These are phyloP conservation scores for Drosophila seguyi DNA, from an alignment of 1,140 invertebrate genomes.

Conservation along the genomic window DNA sequence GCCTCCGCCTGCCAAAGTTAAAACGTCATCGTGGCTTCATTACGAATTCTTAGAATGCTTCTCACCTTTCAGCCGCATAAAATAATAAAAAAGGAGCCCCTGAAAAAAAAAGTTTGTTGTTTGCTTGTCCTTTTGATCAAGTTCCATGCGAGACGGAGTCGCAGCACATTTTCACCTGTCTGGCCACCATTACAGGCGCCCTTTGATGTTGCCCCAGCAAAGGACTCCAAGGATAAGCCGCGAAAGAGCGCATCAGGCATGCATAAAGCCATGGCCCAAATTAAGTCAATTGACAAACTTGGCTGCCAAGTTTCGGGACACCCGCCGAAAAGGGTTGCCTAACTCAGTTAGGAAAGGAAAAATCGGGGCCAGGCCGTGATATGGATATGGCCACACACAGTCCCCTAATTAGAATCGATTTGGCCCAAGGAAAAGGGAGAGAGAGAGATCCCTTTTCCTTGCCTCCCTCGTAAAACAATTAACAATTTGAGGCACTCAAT, in stretches of 20 bases:
- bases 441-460: conserved; percentile 1
- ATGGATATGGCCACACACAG: conserved; percentile 40
- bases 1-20: conserved; percentile 14
- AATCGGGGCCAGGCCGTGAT: conserved; percentile 1
- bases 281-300: conserved; percentile 56
- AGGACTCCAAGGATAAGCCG: conserved; percentile 35
- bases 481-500: conserved; percentile 65
- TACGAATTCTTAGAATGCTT: conserved; percentile 54
- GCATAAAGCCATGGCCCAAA: conserved; percentile 48
- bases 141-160: conserved; percentile 30
- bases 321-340: conserved; percentile 25
- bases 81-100: not conserved
- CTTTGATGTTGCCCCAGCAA: conserved; percentile 34
- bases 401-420: conserved; percentile 51
- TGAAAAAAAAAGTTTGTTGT: conserved; percentile 26
- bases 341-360: conserved; percentile 22
- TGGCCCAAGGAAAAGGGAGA: conserved; percentile 25
- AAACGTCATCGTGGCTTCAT: conserved; percentile 65
- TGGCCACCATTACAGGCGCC: conserved; percentile 13
- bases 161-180: conserved; percentile 23
- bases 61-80: conserved; percentile 32
- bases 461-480: conserved; percentile 47
- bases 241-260: conserved; percentile 40
- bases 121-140: conserved; percentile 38
- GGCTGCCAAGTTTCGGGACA: conserved; percentile 19